phyloP scores from a whole-genome alignment of 2,113 vertebrate species.

The Erinaceus europaeus region DNA sequence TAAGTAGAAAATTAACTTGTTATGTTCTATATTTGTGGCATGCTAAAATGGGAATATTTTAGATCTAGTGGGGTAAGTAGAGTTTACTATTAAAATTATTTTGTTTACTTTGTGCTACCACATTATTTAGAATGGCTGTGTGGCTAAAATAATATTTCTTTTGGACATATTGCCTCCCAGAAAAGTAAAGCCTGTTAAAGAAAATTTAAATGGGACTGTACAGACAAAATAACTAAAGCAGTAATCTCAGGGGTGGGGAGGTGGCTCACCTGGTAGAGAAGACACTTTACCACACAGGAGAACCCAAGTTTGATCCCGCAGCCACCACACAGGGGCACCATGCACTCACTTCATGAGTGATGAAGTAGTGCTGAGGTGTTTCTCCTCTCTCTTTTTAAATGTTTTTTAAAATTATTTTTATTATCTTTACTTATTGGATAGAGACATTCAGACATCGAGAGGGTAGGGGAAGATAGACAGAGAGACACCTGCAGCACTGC shows the following conservation, averaged over 20 bases:
- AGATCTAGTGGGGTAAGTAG: background rate
- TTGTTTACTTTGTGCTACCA: background rate
- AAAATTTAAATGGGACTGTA: too few relatives aligned
- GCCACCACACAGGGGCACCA: background rate
- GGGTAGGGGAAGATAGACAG: too few relatives aligned
- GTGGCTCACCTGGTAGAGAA: fast-evolving
- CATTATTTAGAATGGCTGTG: background rate
- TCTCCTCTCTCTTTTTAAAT: too few relatives aligned
- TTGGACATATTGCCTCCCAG: background rate
- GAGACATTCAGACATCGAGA: too few relatives aligned
- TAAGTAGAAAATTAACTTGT: background rate
- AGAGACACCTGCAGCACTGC: too few relatives aligned
- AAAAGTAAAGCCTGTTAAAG: background rate
- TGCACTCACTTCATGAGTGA: too few relatives aligned
- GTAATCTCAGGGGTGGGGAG: background rate
- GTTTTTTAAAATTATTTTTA: too few relatives aligned
- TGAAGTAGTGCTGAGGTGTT: too few relatives aligned
- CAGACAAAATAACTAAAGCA: background rate
- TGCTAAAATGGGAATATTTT: background rate
- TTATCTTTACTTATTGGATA: too few relatives aligned
- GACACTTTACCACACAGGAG: background rate
- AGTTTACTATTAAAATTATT: background rate
- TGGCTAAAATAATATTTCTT: background rate
- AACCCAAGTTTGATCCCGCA: background rate
- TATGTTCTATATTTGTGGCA: background rate